Base-by-base conservation (phyloP, 2,113 vertebrate genomes). In the Chloropsis cyanopogon region DNA sequence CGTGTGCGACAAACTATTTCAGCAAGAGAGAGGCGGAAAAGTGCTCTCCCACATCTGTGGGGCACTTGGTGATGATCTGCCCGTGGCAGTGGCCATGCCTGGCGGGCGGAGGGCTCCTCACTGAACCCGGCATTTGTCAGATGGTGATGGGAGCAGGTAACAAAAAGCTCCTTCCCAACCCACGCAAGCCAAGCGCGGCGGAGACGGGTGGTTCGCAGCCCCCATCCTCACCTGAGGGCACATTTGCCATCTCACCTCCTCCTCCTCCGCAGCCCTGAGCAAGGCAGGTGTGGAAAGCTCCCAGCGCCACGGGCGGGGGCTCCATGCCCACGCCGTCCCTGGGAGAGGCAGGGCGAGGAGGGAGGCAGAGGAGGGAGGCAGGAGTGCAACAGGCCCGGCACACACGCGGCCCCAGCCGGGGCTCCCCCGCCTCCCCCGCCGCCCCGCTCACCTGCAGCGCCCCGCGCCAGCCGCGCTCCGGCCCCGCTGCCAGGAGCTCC, bases 131-230 rank as follows among this genome's bases (percentile, higher is more conserved):
- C 10, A 7, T 73, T 20, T 31, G 17, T 18, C 3, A 4, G 39
- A 17, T 1, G 69, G 37, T 19, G 68, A 7, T 0, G 68, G 37
- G 9, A 24, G 50, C 87, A 54, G 76, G 59, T 4, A 24, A 37
- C 70, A 10, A 44, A 35, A 29, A 73, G 13, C 24, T 3, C 1
- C 73, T 53, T 50, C 73, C 31, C 77, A 31, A 59, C 35, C 70
- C 44, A 0, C 1, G 5, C 52, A 10, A 42, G 61, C 53, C 12
- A 0, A 52, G 66, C 2, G 2, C 3, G 11, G 71, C 53, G 9
- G 3, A 53, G 49, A 16, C 12, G 25, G 56, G 39, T 4, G 71
- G 25, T 13, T 71, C 12, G 6, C 7, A 80, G 60, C 64, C 56
- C 29, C 88, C 42, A 2, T 35, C 42, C 83, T 35, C 92, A 50